Percentiles rank a stretch among this genome's conserved stretches.
Conservation (phyloP, 1,140 invertebrate genomes). For the Diorhabda elongata region DNA sequence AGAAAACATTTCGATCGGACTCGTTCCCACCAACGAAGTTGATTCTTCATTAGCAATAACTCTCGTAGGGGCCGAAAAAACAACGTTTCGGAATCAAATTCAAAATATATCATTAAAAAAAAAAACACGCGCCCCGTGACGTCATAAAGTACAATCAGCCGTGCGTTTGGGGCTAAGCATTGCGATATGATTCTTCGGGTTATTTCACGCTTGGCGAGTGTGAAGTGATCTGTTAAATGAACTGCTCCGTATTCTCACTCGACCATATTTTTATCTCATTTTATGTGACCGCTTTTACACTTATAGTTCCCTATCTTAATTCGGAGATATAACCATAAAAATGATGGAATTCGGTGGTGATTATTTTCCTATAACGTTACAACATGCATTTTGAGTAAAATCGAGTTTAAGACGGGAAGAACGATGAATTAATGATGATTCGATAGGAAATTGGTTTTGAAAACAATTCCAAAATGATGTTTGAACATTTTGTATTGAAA, state of each 20-base stretch:
- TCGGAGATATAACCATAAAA: too few species aligned
- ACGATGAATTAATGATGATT: too few species aligned
- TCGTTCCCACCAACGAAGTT: not conserved
- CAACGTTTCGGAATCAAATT: too few species aligned
- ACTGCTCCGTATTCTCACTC: constrained; percentile 12
- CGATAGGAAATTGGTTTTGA: too few species aligned
- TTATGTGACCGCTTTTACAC: constrained; percentile 6
- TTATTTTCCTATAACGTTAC: too few species aligned
- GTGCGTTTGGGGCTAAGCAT: constrained; percentile 21
- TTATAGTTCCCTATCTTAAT: too few species aligned
- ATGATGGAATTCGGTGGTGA: too few species aligned
- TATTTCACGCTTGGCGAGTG: constrained; percentile 26
- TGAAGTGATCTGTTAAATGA: constrained; percentile 20
- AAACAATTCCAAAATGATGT: too few species aligned
- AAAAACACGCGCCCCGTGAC: constrained; percentile 20
- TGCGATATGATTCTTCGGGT: constrained; percentile 17
- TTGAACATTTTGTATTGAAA: too few species aligned
- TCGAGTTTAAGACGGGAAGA: too few species aligned
- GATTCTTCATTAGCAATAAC: not conserved
- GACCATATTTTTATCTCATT: constrained; percentile 16
- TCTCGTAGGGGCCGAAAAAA: not conserved
- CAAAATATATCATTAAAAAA: too few species aligned
- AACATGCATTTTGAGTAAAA: too few species aligned
- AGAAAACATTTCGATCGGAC: not conserved
- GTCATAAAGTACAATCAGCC: constrained; percentile 33